phyloP scores from a whole-genome alignment of 2,113 vertebrate species.

The Ceuthmochares aereus region DNA sequence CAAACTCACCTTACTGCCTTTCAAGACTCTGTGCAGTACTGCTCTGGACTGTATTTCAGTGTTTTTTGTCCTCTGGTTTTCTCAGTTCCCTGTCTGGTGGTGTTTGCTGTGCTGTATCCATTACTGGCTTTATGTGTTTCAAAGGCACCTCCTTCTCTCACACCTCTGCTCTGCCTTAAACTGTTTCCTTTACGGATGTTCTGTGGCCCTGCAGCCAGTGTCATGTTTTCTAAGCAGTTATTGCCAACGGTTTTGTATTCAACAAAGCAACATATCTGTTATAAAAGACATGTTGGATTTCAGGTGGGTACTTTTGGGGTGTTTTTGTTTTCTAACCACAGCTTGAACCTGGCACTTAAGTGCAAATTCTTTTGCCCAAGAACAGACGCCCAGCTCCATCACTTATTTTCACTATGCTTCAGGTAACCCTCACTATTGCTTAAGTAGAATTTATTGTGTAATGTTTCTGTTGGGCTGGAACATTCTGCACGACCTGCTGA shows the following conservation, averaged over 20 bases:
- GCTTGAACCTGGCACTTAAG: not conserved
- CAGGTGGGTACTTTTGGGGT: not conserved
- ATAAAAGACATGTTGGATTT: rapidly evolving
- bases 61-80: not conserved
- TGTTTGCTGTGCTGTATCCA: not conserved
- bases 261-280: not conserved
- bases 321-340: rapidly evolving
- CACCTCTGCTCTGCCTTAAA: not conserved
- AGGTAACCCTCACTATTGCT: rapidly evolving
- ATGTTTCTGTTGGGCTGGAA: not conserved
- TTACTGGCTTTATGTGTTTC: rapidly evolving
- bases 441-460: rapidly evolving
- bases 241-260: not conserved
- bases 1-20: rapidly evolving
- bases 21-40: not conserved
- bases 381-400: not conserved
- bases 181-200: not conserved
- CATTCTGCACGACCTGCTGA: not conserved
- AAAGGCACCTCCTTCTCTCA: not conserved
- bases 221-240: rapidly evolving
- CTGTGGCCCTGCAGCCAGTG: not conserved
- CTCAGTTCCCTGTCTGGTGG: rapidly evolving
- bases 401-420: rapidly evolving
- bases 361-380: rapidly evolving
- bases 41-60: rapidly evolving